These are phyloP conservation scores for Pleuronectes platessa DNA, from an alignment of 2,113 vertebrate genomes.

Conservation along the genomic window DNA sequence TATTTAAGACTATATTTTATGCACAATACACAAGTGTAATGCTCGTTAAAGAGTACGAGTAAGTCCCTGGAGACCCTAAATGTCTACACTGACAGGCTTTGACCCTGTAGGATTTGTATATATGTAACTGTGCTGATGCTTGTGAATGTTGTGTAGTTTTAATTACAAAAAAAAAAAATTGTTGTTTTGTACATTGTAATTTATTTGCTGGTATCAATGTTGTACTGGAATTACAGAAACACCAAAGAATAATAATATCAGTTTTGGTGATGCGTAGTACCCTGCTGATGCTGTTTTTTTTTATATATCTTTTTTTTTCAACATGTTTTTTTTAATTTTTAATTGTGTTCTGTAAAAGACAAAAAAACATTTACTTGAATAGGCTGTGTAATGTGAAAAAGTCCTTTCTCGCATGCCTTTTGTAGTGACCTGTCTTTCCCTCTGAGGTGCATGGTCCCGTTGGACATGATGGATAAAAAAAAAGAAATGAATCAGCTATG, in stretches of 20 bases:
- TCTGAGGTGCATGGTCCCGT: conserved; percentile 94
- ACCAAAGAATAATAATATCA: conserved; percentile 96
- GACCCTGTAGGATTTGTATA: conserved; percentile 90
- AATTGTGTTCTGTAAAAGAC: conserved; percentile 85
- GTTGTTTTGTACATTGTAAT: conserved; percentile 98
- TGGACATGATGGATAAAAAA: conserved; percentile 70
- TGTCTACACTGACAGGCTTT: conserved; percentile 82
- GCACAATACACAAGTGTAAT: conserved; percentile 82
- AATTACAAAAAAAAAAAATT: conserved; percentile 83
- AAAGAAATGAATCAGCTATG: conserved; percentile 66
- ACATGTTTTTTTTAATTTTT: conserved; percentile 45
- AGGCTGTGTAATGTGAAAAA: conserved; percentile 89
- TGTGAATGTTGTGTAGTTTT: conserved; percentile 93
- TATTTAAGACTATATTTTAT: conserved; percentile 88
- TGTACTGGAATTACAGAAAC: conserved; percentile 90
- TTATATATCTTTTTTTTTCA: conserved; percentile 73
- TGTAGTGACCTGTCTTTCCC: conserved; percentile 83
- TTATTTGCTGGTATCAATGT: conserved; percentile 93
- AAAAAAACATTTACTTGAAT: conserved; percentile 92
- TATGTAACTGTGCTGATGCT: conserved; percentile 88
- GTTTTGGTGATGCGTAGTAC: conserved; percentile 91
- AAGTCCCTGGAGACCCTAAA: conserved; percentile 92
- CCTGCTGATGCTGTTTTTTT: conserved; percentile 82
- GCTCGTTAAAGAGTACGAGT: conserved; percentile 91
- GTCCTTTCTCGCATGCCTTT: conserved; percentile 88